A percentile compares a stretch with the other conserved stretches of the same genome.
These are phyloP conservation scores for Synergus japonicus DNA, from an alignment of 2,888 invertebrate species.

Conservation along the genomic window DNA sequence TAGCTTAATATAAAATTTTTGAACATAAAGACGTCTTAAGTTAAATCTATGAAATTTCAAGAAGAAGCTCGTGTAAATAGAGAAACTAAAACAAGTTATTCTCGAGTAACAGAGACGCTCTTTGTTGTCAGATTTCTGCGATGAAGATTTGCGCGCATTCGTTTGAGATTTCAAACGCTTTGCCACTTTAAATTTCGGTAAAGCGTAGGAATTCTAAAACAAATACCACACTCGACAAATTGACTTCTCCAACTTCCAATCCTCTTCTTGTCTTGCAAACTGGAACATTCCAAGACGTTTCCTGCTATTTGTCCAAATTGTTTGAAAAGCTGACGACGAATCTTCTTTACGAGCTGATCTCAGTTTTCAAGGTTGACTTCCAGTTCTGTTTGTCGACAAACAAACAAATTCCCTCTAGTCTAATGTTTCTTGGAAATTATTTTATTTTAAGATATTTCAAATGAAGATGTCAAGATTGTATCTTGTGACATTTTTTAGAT, in stretches of 20 bases:
- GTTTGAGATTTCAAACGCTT: slow-evolving; percentile 98
- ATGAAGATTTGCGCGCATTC: slow-evolving; percentile 77
- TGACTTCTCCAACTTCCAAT: slow-evolving; percentile 27
- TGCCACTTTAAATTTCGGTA: slow-evolving; percentile 88
- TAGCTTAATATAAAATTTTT: no score
- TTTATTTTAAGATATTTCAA: background rate
- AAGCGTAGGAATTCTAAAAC: slow-evolving; percentile 98
- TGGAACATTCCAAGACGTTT: slow-evolving; percentile 34
- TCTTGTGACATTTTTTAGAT: no score
- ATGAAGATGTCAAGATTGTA: background rate
- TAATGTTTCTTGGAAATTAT: background rate
- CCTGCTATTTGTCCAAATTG: slow-evolving; percentile 42
- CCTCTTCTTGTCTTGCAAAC: slow-evolving; percentile 45
- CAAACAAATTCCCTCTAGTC: background rate
- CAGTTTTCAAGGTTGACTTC: slow-evolving; percentile 6
- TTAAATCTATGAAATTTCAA: background rate
- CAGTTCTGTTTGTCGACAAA: background rate
- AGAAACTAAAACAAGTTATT: background rate
- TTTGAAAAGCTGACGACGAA: background rate
- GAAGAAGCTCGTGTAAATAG: background rate
- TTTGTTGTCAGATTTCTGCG: slow-evolving; percentile 44
- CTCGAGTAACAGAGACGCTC: background rate
- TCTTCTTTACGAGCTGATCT: background rate
- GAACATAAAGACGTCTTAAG: background rate
- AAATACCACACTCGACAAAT: slow-evolving; percentile 78